Evolutionary conservation across 2,888 invertebrate genomes (phyloP), one percentile per base, ranked within the genome.

Genomic region (Nemurella pictetii): DNA sequence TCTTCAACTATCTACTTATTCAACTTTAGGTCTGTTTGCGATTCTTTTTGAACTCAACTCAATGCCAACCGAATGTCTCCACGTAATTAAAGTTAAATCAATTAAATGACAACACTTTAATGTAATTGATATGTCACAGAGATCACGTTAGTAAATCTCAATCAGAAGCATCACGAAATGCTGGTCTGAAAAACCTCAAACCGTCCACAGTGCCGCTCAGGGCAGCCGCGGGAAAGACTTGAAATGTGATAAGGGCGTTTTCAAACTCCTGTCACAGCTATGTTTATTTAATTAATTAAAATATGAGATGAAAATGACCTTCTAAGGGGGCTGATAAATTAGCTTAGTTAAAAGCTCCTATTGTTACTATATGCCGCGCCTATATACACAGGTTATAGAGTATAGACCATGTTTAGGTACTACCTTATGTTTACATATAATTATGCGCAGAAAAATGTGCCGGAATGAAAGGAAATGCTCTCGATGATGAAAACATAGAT

Each of bases 281-380:
- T 82, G 82, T 82, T 82, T 82, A 72, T 82, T 82, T 82, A 82
- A 82, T 82, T 82, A 82, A 82, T 82, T 82, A 82, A 82, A 82
- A 82, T 82, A 29, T 82, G 30, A 30, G 78, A 55, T 55, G 55
- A 55, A 55, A 55, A 55, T 55, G 55, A 55, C 78, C 78, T 78
- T 30, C 75, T 12, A 75, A 20, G 55, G n/a, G 55, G 55, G 55
- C 55, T 55, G 55, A 55, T 55, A 20, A 55, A 55, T 55, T 55
- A 55, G 55, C 32, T 32, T 32, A 32, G 32, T 32, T 32, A 32
- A 32, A 32, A 32, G 32, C 15, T 55, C n/a, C 2, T 75, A 29
- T 75, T 28, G 27, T 29, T 29, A 26, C 75, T 4, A 26, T 12
- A 12, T 55, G 75, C 75, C 75, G 12, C 75, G 75, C 27, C 75